Evolutionary conservation across 1,140 invertebrate genomes (phyloP).

Genomic region (silkworm (Bombyx mori)): DNA sequence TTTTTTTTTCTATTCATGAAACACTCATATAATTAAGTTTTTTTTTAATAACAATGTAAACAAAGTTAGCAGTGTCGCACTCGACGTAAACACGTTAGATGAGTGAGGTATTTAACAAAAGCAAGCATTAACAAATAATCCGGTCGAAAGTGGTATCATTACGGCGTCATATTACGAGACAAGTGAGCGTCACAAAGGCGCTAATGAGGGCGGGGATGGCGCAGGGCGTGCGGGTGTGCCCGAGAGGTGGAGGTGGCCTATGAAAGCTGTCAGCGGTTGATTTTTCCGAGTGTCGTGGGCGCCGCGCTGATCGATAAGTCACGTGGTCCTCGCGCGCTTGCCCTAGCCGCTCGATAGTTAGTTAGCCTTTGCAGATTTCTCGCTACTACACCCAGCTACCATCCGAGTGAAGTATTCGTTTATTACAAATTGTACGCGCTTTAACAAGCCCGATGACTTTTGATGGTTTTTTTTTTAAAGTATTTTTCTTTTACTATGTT

Average conservation of each 20-base stretch:
- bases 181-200: slow-evolving; percentile 64
- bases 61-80: too few relatives aligned
- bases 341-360: slow-evolving; percentile 58
- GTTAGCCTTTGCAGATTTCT: slow-evolving; percentile 61
- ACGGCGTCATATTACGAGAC: slow-evolving; percentile 62
- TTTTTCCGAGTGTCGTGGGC: slow-evolving; percentile 68
- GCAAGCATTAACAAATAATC: slow-evolving; percentile 23
- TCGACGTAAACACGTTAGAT: too few relatives aligned
- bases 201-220: slow-evolving; percentile 53
- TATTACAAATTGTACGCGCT: too few relatives aligned
- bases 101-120: slow-evolving; percentile 13
- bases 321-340: slow-evolving; percentile 45
- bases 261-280: slow-evolving; percentile 68
- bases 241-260: slow-evolving; percentile 34
- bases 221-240: slow-evolving; percentile 14
- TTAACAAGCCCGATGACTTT: too few relatives aligned
- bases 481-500: too few relatives aligned
- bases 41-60: too few relatives aligned
- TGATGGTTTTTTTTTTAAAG: too few relatives aligned
- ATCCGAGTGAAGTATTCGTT: background rate
- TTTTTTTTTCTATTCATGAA: too few relatives aligned
- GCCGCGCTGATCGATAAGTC: slow-evolving; percentile 67
- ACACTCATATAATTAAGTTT: too few relatives aligned
- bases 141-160: slow-evolving; percentile 52
- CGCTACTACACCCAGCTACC: slow-evolving; percentile 33